Evolutionary conservation across 1,140 invertebrate species (phyloP), one percentile per base, ranked within the genome.

Genomic region (Euschistus heros): DNA sequence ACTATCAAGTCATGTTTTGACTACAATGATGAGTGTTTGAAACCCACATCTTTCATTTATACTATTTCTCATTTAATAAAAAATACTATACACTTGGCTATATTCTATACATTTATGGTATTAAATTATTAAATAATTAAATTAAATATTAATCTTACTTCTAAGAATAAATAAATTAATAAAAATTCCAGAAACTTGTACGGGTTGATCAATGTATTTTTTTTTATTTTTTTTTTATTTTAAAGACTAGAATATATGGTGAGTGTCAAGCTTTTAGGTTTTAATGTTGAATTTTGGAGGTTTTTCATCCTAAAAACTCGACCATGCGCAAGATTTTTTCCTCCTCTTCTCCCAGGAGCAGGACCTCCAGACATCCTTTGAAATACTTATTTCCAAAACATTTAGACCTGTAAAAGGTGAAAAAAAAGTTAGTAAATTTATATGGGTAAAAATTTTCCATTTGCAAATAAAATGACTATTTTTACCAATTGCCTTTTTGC

Each of bases 371-470:
- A 72, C 84, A 85, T 71, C 80, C 78, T 69, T 80, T 80, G 73
- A 86, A 86, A 74, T 82, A 85, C 71, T 76, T 73, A 73, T 77
- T 82, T 67, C 76, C 78, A 74, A 83, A 84, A 76, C 82, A 84
- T 67, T 81, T 75, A 70, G 79, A 77, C 74, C 81, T 83, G 74
- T 68, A 73, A 71, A 66, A 55, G 54, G 42, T 22, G 14, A 55
- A 24, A 20, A 18, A 44, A 54, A 2, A 42, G 22, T 22, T 22
- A 63, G 15, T 63, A 52, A 30, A 42, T 33, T 33, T 13, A 50
- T 30, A n/a, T 10, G 27, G 27, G 8, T 37, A 6, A 37, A 37
- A 10, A 13, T 6, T 37, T 37, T 37, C 8, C 1, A 37, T 37
- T 37, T 37, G 33, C 10, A 6, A 6, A 37, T 37, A 37, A 10